These are phyloP conservation scores for Oikopleura vanhoeffeni DNA, from an alignment of 23 tunicate genomes.

Conservation along the genomic window DNA sequence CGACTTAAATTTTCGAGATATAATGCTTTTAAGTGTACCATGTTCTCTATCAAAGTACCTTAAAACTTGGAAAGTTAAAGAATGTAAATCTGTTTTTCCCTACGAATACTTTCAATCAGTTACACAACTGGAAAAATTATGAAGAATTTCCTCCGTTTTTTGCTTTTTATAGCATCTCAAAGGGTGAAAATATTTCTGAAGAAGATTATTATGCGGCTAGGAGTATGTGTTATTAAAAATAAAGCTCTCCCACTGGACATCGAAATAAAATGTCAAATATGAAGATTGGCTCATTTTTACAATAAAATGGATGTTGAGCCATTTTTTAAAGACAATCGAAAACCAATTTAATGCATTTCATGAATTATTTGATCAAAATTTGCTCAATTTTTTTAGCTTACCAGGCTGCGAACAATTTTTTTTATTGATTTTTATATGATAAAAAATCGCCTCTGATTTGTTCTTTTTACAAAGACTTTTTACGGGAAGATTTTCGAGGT, in stretches of 20 bases:
- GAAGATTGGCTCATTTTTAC: background rate
- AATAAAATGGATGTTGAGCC: background rate
- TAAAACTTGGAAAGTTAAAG: background rate
- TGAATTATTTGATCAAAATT: background rate
- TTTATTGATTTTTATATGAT: no score
- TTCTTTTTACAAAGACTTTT: no score
- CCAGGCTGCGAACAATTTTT: no score
- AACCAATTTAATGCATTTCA: background rate
- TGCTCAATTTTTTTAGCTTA: no score
- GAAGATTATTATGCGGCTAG: background rate
- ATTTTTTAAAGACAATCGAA: background rate
- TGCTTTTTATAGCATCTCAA: background rate
- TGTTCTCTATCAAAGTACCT: background rate
- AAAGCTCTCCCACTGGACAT: background rate
- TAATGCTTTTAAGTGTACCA: background rate
- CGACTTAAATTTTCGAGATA: background rate
- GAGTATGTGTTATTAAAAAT: background rate
- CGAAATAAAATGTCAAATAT: background rate
- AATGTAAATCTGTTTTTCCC: background rate
- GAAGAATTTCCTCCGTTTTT: background rate
- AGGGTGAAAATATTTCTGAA: background rate
- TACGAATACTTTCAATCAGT: background rate
- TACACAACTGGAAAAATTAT: background rate
- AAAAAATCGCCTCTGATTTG: no score
- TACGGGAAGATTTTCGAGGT: no score